Evolutionary conservation across 1,140 invertebrate genomes (phyloP), one percentile per base, ranked within the genome.

Genomic region (Pseudomyrmex pallidus): DNA sequence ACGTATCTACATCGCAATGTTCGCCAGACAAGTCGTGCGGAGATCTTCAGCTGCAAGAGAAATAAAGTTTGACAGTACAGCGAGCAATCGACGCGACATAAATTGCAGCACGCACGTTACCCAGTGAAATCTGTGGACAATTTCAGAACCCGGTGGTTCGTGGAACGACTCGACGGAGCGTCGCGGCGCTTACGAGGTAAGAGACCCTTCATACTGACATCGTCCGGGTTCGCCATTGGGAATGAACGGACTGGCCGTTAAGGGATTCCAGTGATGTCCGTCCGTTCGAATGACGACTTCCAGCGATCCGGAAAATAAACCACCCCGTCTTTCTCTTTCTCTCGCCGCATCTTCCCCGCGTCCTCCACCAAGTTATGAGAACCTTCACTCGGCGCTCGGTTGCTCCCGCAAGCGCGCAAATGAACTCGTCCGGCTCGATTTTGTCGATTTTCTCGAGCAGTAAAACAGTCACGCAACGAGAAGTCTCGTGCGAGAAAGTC

Each of bases 221-320:
- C 63, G 64, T 50, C 74, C 82, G 5, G 52, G 54, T 63, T 68
- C 63, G 59, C 87, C 66, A 85, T 88, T 88, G 85, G 87, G 84
- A 90, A 91, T 83, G 90, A 85, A 66, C 74, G 20, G 77, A 44
- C 67, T 68, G 54, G 48, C 85, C 90, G 83, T 91, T 89, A 89
- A 91, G 90, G 90, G 90, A 91, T 90, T 91, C 90, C 85, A 82
- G 64, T 85, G 78, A 85, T 82, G 90, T 90, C 84, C 89, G 89
- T 90, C 89, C 85, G 85, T 89, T 89, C 86, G 84, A 90, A 92
- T 91, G 90, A 90, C 88, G 90, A 91, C 83, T 85, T 90, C 64
- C 87, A 90, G 88, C 89, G 87, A 92, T 91, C 90, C 84, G 85
- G 87, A 89, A 92, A 91, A 91, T 92, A 90, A 91, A 92, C 88